Conservation (phyloP, 2,888 invertebrate genomes). For the Drosophila niveifrons region DNA sequence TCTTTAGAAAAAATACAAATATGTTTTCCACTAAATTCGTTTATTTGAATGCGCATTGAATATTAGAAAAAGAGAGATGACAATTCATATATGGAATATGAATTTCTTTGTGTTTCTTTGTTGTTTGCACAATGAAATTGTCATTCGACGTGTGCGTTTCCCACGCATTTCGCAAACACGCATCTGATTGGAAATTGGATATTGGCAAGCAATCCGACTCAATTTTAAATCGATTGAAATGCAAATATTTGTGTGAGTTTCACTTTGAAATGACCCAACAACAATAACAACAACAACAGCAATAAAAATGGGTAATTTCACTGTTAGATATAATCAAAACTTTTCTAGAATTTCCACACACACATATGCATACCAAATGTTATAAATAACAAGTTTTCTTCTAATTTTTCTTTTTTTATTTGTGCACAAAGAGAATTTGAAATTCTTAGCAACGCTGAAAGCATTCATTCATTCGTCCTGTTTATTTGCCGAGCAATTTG, state of each 20-base stretch:
- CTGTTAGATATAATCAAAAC: constrained; percentile 52
- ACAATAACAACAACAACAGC: constrained; percentile 19
- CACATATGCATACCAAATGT: constrained; percentile 3
- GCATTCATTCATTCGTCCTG: constrained; percentile 36
- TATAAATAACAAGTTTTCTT: constrained; percentile 6
- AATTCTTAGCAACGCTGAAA: constrained; percentile 35
- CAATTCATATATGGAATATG: constrained; percentile 6
- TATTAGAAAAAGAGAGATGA: not conserved
- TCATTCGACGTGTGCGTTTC: not conserved
- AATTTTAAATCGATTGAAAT: constrained; percentile 44
- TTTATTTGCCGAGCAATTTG: constrained; percentile 69
- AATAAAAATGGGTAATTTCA: constrained; percentile 30
- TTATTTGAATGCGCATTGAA: not conserved
- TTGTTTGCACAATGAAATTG: constrained; percentile 22
- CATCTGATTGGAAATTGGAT: constrained; percentile 11
- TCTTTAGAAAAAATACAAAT: not conserved
- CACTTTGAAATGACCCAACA: constrained; percentile 26
- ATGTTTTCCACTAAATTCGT: not conserved
- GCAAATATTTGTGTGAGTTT: constrained; percentile 49
- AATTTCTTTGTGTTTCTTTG: constrained; percentile 3
- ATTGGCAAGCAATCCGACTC: constrained; percentile 24
- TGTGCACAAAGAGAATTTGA: constrained; percentile 43
- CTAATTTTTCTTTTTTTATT: too few species aligned
- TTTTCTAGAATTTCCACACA: constrained; percentile 25
- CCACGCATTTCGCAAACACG: constrained; percentile 4